phyloP scores from a whole-genome alignment of 2,888 invertebrate species.

The Imbricaverruca yamaguchii region DNA sequence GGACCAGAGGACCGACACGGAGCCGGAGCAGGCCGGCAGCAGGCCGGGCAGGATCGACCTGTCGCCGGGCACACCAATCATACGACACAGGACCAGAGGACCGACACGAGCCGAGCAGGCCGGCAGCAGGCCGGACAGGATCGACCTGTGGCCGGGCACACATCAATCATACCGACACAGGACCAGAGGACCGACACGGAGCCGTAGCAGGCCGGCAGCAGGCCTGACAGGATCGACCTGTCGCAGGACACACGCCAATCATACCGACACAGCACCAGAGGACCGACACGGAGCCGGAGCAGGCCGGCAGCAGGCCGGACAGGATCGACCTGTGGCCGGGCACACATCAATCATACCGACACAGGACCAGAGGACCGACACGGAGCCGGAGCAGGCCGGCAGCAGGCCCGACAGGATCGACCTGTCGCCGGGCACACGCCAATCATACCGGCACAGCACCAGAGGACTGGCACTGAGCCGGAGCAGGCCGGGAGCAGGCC shows the following conservation, averaged over 20 bases:
- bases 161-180: background rate
- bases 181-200: background rate
- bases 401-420: background rate
- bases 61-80: background rate
- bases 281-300: no score
- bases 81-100: constrained; percentile 37
- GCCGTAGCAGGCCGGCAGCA: background rate
- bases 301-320: no score
- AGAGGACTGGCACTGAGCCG: constrained; percentile 48
- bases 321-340: no score
- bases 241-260: no score
- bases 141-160: background rate
- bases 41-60: background rate
- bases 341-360: no score
- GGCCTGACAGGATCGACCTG: background rate
- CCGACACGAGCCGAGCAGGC: constrained; percentile 45
- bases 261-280: no score
- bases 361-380: no score
- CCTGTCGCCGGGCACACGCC: background rate
- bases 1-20: no score
- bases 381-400: no score
- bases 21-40: no score
- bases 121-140: background rate
- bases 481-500: background rate
- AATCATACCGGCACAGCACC: no score